Percentiles rank a stretch among this genome's conserved stretches.
Conservation (phyloP, 1,140 invertebrate genomes). For the Halictus rubicundus region DNA sequence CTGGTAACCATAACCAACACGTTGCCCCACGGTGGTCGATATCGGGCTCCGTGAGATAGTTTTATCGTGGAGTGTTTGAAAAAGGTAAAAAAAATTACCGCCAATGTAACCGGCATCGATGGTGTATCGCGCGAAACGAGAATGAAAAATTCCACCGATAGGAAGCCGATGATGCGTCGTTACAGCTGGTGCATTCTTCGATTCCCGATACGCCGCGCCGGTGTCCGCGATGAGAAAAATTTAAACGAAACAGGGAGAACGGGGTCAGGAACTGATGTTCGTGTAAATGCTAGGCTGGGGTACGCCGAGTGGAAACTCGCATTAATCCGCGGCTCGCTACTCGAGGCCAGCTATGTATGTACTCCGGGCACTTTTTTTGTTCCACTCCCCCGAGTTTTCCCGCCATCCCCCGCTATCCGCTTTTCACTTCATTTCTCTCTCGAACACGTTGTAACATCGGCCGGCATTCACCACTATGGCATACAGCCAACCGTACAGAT, state of each 20-base stretch:
- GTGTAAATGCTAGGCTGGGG: slow-evolving; percentile 12
- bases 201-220: slow-evolving; percentile 21
- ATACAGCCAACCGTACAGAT: slow-evolving; percentile 33
- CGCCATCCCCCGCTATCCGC: slow-evolving; percentile 30
- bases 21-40: neutral
- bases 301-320: slow-evolving; percentile 46
- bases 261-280: slow-evolving; percentile 40
- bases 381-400: slow-evolving; percentile 13
- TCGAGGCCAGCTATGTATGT: slow-evolving; percentile 13
- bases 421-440: slow-evolving; percentile 60
- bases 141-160: slow-evolving; percentile 24
- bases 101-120: neutral
- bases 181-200: slow-evolving; percentile 30
- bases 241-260: slow-evolving; percentile 27
- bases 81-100: neutral
- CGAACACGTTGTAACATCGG: slow-evolving; percentile 27
- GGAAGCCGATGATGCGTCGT: slow-evolving; percentile 35
- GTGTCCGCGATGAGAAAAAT: slow-evolving; percentile 24
- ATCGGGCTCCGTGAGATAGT: neutral
- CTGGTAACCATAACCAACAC: neutral
- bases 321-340: slow-evolving; percentile 53
- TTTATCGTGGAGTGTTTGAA: neutral
- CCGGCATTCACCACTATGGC: slow-evolving; percentile 43
- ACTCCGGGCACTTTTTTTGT: neutral
- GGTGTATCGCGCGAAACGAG: neutral